These are phyloP conservation scores for Manis crassicaudata DNA, from an alignment of 2,797 vertebrate species.

Conservation along the genomic window DNA sequence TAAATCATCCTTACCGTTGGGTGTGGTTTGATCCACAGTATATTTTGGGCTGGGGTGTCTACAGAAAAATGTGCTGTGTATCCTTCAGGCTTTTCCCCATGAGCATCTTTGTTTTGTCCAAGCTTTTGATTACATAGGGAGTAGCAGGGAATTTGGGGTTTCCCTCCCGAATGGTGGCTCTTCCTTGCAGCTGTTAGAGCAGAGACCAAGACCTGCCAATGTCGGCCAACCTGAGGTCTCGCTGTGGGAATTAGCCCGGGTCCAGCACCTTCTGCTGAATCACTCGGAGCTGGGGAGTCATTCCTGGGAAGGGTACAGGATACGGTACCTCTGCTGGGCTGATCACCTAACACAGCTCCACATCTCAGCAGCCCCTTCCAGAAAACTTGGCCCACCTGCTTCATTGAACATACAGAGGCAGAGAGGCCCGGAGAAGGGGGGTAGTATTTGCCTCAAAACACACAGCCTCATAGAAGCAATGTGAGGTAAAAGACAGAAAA, in stretches of 20 bases:
- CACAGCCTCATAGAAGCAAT: neutral
- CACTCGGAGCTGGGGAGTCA: neutral
- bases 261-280: neutral
- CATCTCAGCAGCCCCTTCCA: accelerated
- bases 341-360: no score
- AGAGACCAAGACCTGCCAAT: neutral
- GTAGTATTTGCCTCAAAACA: neutral
- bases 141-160: neutral
- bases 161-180: neutral
- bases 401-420: neutral
- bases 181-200: neutral
- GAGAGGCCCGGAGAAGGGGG: neutral
- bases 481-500: neutral
- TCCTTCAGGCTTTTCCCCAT: neutral
- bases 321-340: neutral
- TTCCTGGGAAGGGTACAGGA: neutral
- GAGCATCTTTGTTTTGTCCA: neutral
- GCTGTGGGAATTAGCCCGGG: neutral
- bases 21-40: neutral
- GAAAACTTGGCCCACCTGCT: neutral
- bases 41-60: neutral
- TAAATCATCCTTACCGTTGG: no score
- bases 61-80: neutral
- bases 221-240: neutral
- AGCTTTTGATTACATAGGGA: neutral